Evolutionary conservation across 2,888 invertebrate genomes (phyloP).

Genomic region (Yponomeuta evonymella): DNA sequence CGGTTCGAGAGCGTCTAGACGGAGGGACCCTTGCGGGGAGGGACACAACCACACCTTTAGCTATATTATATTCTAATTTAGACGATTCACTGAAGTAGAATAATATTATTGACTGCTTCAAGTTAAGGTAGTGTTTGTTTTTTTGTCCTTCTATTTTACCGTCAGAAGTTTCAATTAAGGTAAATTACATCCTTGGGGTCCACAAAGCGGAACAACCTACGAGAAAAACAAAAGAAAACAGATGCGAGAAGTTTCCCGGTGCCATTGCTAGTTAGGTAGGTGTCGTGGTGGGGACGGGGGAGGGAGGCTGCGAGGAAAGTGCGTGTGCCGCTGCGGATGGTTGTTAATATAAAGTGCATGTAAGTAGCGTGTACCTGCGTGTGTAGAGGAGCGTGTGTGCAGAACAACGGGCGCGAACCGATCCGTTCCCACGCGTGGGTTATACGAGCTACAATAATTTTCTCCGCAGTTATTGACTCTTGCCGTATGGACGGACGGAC

Average conservation of each 20-base stretch:
- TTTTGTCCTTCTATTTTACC: not conserved
- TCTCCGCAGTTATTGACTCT: slow-evolving; percentile 45
- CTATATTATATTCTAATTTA: slow-evolving; percentile 9
- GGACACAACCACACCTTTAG: slow-evolving; percentile 6
- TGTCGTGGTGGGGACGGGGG: not conserved
- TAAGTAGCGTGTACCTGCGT: slow-evolving; percentile 21
- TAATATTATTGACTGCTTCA: not conserved
- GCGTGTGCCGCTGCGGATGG: slow-evolving; percentile 2
- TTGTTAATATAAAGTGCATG: slow-evolving; percentile 20
- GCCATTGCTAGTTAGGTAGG: not conserved
- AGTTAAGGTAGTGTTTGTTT: not conserved
- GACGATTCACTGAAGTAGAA: not conserved
- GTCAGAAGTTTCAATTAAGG: slow-evolving; percentile 23
- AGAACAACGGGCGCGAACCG: slow-evolving; percentile 35
- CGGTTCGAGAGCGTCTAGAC: slow-evolving; percentile 69
- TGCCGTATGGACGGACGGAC: slow-evolving; percentile 21
- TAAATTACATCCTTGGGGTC: slow-evolving; percentile 23
- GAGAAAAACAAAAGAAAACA: slow-evolving; percentile 19
- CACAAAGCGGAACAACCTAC: not conserved
- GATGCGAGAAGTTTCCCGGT: slow-evolving; percentile 14
- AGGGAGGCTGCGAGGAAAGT: slow-evolving; percentile 14
- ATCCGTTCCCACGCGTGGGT: slow-evolving; percentile 54
- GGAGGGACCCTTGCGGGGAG: slow-evolving; percentile 50
- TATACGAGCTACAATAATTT: slow-evolving; percentile 45
- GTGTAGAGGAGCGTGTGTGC: slow-evolving; percentile 30